phyloP scores from a whole-genome alignment of 2,113 vertebrate species.

The Phaethornis superciliosus region DNA sequence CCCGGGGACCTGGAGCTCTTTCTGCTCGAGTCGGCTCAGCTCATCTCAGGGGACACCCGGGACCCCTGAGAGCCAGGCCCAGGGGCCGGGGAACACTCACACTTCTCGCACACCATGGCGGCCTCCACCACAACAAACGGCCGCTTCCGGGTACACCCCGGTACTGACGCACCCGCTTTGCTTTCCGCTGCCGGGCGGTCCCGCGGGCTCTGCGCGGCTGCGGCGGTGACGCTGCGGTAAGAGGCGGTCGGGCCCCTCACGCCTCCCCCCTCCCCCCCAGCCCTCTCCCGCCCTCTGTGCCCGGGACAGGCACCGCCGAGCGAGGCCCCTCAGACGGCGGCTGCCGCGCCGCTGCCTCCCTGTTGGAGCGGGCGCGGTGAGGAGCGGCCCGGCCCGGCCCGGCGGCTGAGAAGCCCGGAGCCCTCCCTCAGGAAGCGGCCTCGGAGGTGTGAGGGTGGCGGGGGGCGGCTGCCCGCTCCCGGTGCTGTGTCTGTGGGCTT shows the following conservation, averaged over 20 bases:
- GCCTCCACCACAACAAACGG: background rate
- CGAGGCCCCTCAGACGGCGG: background rate
- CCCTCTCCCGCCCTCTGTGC: background rate
- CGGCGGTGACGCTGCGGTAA: background rate
- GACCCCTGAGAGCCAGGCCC: background rate
- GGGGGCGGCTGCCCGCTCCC: too few relatives aligned
- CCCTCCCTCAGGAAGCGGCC: background rate
- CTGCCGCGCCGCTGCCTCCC: background rate
- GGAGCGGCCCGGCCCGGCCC: background rate
- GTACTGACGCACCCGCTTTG: fast-evolving
- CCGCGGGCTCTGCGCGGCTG: background rate
- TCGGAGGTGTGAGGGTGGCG: background rate
- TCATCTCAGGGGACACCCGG: too few relatives aligned
- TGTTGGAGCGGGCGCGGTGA: background rate
- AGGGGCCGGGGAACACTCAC: background rate
- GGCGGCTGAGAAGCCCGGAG: background rate
- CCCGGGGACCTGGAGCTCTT: background rate
- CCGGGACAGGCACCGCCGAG: background rate
- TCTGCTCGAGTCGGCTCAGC: background rate
- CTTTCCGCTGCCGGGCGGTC: background rate
- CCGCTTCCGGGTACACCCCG: background rate
- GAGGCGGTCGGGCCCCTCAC: fast-evolving
- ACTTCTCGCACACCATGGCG: slow-evolving; percentile 70
- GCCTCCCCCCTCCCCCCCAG: too few relatives aligned
- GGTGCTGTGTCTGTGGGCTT: fast-evolving